phyloP scores from a whole-genome alignment of 2,888 invertebrate genomes.

The Nymphalis polychloros region DNA sequence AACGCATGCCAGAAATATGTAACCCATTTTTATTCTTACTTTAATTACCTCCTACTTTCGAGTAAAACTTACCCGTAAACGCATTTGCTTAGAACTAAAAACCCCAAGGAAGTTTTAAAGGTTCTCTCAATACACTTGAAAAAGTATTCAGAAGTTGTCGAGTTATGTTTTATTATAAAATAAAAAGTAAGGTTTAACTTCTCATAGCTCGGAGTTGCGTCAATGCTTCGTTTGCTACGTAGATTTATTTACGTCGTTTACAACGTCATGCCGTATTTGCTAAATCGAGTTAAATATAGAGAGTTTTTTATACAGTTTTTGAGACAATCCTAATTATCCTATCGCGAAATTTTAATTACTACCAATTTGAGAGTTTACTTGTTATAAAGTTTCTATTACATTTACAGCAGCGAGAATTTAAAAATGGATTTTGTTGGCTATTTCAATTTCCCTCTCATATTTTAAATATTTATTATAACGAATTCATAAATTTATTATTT shows the following conservation, averaged over 20 bases:
- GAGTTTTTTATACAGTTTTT: conserved; percentile 10
- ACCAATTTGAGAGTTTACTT: conserved; percentile 1
- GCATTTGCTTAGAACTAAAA: too few relatives aligned
- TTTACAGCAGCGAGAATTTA: neutral
- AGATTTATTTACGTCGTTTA: conserved; percentile 3
- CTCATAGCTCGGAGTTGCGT: neutral
- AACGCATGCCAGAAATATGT: too few relatives aligned
- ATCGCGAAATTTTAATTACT: conserved; percentile 6
- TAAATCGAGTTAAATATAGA: conserved; percentile 14
- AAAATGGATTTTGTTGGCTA: neutral
- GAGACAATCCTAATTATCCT: conserved; percentile 2
- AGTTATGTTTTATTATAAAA: neutral
- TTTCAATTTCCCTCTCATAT: neutral
- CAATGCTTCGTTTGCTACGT: conserved; percentile 15
- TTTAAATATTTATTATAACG: too few relatives aligned
- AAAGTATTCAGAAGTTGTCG: neutral
- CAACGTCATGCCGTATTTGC: conserved; percentile 22
- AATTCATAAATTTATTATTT: too few relatives aligned
- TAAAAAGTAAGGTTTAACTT: conserved; percentile 19
- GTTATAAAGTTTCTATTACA: neutral
- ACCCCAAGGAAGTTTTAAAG: too few relatives aligned
- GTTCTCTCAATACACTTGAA: too few relatives aligned
- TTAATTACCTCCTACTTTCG: too few relatives aligned
- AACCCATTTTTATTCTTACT: too few relatives aligned
- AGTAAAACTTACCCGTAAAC: too few relatives aligned